A percentile compares a stretch with the other conserved stretches of the same genome.
Evolutionary conservation across 2,888 invertebrate genomes (phyloP).

Genomic region (Rhagonycha lutea): DNA sequence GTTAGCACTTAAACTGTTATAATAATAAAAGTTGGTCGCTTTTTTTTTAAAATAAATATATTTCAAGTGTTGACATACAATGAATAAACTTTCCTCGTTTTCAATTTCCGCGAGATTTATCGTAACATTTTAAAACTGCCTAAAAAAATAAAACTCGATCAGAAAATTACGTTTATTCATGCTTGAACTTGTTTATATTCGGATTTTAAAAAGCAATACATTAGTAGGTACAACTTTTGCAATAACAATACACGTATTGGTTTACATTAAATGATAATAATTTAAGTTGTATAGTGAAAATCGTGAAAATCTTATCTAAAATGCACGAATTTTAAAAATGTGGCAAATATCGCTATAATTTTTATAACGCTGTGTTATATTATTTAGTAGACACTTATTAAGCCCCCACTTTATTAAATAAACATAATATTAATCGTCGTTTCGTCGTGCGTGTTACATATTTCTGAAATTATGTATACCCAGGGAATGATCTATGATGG

Average conservation of each 20-base stretch:
- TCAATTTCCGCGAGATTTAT: neutral
- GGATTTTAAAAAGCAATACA: neutral
- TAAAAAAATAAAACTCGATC: neutral
- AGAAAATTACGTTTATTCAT: neutral
- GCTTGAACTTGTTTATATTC: neutral
- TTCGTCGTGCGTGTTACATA: neutral
- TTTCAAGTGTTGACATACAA: neutral
- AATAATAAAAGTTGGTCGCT: neutral
- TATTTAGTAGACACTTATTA: neutral
- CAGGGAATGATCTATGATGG: neutral
- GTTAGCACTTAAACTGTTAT: neutral
- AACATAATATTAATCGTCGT: neutral
- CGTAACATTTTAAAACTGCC: neutral
- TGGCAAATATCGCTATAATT: neutral
- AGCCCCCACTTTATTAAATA: neutral
- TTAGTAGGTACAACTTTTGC: neutral
- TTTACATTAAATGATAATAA: too few species aligned
- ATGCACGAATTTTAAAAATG: neutral
- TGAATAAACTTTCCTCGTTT: neutral
- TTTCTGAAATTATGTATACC: neutral
- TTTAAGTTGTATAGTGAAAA: neutral
- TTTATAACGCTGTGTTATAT: neutral
- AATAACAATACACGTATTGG: neutral
- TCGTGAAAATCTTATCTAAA: neutral
- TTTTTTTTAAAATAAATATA: neutral